Base-by-base conservation (phyloP, 2,797 vertebrate species). In the Calcarius lapponicus region DNA sequence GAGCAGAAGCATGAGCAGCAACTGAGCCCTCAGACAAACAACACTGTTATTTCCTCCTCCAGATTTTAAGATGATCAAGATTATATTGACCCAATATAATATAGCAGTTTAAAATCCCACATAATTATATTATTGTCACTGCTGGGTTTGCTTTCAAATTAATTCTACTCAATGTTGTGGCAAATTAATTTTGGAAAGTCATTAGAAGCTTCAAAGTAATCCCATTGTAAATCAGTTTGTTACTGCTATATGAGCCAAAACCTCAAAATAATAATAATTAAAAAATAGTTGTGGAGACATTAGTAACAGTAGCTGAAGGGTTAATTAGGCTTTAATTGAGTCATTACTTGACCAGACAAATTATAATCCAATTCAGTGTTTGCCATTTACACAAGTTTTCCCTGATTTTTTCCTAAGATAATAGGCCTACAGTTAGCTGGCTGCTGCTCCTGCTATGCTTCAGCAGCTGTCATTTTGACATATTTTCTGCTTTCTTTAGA, bases 381-480 rank as follows among this genome's bases (percentile, higher is more conserved):
- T 97, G 95, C 96, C 95, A 96, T 97, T 97, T 92, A 91, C 87
- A 92, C 94, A 96, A 96, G 53, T 96, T 97, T 97, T 92, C 95
- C 96, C 53, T 91, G 78, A 84, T 96, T 97, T 92, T 92, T 97
- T 98, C 95, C 97, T 90, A 56, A 97, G 95, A 97, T 98, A 98
- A 97, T 96, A 94, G 97, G 96, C 97, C 97, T 95, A 93, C 88
- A 98, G 96, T 93, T 96, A 90, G 67, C 94, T 97, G 92, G 94
- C 94, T 97, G 91, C 90, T 96, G 96, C 91, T 97, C 93, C 96
- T 92, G 95, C 97, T 97, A 79, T 24, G 81, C 94, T 96, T 97
- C 89, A 4, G 96, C 97, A 97, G 97, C 97, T 98, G 98, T 98
- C 98, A 98, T 97, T 98, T 98, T 98, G 98, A 98, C 98, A 97